phyloP scores from a whole-genome alignment of 2,888 invertebrate species.

The Leptinotarsa tumamoca region DNA sequence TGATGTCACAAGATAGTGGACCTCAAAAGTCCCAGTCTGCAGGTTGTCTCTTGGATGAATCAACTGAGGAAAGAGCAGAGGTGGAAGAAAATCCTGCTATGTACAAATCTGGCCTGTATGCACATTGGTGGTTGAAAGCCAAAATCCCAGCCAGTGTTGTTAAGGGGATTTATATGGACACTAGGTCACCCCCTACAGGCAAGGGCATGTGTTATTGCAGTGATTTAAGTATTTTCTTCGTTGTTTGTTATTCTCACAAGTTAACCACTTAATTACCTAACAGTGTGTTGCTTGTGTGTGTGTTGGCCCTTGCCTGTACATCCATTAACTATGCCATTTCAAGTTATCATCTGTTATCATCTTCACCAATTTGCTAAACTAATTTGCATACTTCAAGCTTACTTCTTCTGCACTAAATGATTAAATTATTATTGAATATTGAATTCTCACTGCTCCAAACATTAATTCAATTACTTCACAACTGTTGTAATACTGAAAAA shows the following conservation, averaged over 20 bases:
- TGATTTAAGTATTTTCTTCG: conserved; percentile 27
- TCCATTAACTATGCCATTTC: conserved; percentile 35
- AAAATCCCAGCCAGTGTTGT: conserved; percentile 77
- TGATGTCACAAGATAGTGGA: conserved; percentile 30
- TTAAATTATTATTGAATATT: too few species aligned
- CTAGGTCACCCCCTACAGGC: conserved; percentile 64
- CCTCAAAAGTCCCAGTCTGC: conserved; percentile 59
- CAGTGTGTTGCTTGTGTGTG: conserved; percentile 49
- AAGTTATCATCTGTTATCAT: conserved; percentile 12
- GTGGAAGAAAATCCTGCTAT: conserved; percentile 64
- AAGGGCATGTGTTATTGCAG: conserved; percentile 61
- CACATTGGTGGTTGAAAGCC: conserved; percentile 94
- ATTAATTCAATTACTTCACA: background rate
- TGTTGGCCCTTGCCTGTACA: conserved; percentile 56
- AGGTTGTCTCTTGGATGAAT: conserved; percentile 52
- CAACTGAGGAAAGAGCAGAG: conserved; percentile 43
- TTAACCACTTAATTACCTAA: conserved; percentile 35
- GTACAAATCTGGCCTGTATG: conserved; percentile 87
- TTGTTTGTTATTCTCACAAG: conserved; percentile 35
- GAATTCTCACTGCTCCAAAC: too few species aligned
- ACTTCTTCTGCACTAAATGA: too few species aligned
- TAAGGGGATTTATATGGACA: conserved; percentile 64
- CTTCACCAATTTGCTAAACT: conserved; percentile 8
- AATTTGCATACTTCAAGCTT: too few species aligned
- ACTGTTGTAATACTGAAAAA: background rate